A percentile compares a stretch with the other conserved stretches of the same genome.
phyloP scores from a whole-genome alignment of 2,113 vertebrate species.

The Pimephales promelas region DNA sequence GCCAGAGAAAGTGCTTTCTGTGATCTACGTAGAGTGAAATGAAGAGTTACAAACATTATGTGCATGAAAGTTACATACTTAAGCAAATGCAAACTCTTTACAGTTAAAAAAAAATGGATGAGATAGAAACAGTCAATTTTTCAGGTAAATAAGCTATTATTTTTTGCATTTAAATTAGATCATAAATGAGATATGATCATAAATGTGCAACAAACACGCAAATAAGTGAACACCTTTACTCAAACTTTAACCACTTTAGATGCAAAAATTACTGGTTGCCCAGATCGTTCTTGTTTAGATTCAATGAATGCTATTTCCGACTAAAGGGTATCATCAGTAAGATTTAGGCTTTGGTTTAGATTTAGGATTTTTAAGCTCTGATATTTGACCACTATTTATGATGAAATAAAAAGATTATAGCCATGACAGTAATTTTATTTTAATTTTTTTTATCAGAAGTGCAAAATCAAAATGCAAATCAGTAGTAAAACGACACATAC shows the following conservation, averaged over 20 bases:
- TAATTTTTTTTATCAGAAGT: not conserved
- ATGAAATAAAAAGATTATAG: not conserved
- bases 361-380: not conserved
- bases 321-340: not conserved
- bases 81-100: not conserved
- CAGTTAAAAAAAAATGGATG: not conserved
- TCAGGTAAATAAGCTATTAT: not conserved
- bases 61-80: slow-evolving; percentile 37
- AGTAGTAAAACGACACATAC: not conserved
- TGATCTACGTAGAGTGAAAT: not conserved
- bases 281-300: not conserved
- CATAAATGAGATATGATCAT: not conserved
- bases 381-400: not conserved
- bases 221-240: not conserved
- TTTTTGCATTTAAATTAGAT: not conserved
- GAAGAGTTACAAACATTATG: not conserved
- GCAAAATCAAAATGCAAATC: not conserved
- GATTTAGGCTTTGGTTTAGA: not conserved
- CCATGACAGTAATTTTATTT: not conserved
- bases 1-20: not conserved
- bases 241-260: not conserved
- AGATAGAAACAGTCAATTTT: not conserved
- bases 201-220: not conserved
- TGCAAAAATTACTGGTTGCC: not conserved
- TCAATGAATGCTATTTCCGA: not conserved